Evolutionary conservation across 2,888 invertebrate species (phyloP).

Genomic region (Hypercompe scribonia): DNA sequence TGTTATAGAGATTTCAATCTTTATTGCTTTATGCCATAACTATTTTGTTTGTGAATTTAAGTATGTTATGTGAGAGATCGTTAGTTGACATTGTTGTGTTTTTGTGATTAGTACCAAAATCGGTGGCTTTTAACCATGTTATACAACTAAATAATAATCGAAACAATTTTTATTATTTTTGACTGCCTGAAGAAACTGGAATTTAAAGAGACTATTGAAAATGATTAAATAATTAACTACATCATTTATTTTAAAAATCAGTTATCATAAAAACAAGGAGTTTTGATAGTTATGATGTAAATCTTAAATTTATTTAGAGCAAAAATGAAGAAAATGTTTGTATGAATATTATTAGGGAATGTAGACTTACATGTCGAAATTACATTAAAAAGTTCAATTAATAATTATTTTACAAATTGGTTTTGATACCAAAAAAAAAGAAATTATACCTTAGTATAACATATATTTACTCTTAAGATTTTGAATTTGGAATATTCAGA

Average conservation of each 20-base stretch:
- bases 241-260: too few relatives aligned
- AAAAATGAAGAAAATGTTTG: too few relatives aligned
- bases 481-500: constrained; percentile 1
- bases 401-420: too few relatives aligned
- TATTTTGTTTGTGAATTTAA: constrained; percentile 24
- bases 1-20: constrained; percentile 40
- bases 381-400: too few relatives aligned
- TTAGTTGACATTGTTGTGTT: not conserved
- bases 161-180: not conserved
- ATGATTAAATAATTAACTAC: too few relatives aligned
- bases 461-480: not conserved
- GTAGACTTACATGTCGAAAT: too few relatives aligned
- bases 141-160: not conserved
- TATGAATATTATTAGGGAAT: too few relatives aligned
- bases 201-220: not conserved
- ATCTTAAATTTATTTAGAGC: too few relatives aligned
- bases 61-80: constrained; percentile 16
- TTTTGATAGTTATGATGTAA: too few relatives aligned
- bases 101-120: not conserved
- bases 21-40: constrained; percentile 44
- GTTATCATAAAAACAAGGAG: too few relatives aligned
- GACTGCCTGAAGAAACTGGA: not conserved
- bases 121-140: not conserved
- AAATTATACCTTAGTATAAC: not conserved
- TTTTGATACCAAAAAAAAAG: too few relatives aligned